Evolutionary conservation across 2,113 vertebrate species (phyloP).

Genomic region (Tinamus guttatus): DNA sequence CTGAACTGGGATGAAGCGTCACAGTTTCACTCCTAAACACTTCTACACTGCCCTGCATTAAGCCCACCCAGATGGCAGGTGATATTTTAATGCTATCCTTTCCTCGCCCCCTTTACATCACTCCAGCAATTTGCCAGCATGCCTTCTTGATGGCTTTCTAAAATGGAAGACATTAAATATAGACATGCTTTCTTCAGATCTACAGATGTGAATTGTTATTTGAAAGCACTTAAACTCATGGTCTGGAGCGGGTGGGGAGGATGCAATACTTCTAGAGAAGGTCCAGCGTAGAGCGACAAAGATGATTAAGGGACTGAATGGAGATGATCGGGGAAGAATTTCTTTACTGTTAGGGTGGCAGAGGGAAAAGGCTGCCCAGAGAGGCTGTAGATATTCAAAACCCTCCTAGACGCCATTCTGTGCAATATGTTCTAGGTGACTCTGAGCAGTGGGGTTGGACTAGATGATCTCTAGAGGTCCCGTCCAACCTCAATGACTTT

Average conservation of each 20-base stretch:
- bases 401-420: no score
- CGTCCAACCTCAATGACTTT: no score
- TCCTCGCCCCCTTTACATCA: background rate
- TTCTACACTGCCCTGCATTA: background rate
- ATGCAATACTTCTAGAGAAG: background rate
- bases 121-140: background rate
- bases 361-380: no score
- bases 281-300: no score
- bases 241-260: background rate
- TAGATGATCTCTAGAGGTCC: no score
- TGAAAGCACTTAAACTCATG: background rate
- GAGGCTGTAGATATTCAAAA: no score
- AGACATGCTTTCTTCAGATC: background rate
- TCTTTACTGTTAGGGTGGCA: no score
- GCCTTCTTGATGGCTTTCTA: rapidly evolving
- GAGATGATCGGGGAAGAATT: no score
- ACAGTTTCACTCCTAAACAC: background rate
- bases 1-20: background rate
- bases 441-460: no score
- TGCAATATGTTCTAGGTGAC: no score
- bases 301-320: no score
- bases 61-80: background rate
- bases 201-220: background rate
- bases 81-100: background rate
- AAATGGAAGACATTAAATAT: background rate